Conservation (phyloP, 2,113 vertebrate genomes). For the Ophiodon elongatus region DNA sequence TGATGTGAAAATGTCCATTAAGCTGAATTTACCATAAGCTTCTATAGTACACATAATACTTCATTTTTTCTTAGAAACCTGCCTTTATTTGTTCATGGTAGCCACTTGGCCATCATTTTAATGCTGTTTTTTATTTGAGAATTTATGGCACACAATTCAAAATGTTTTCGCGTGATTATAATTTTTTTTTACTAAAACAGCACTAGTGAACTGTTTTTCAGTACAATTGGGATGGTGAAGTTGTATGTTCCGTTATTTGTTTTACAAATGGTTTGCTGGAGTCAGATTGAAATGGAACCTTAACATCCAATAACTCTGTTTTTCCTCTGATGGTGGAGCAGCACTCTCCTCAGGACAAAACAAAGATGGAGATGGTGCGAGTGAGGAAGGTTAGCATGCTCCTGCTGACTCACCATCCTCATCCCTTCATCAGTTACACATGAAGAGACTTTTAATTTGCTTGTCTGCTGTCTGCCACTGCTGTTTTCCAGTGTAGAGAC, state of each 20-base stretch:
- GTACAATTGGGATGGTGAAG: neutral
- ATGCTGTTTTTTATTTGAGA: neutral
- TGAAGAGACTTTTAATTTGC: neutral
- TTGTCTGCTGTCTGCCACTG: neutral
- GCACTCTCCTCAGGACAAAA: slow-evolving; percentile 88
- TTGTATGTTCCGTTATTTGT: neutral
- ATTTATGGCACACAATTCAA: neutral
- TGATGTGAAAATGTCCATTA: neutral
- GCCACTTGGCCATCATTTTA: too few species aligned
- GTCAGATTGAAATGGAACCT: neutral
- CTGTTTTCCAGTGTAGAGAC: neutral
- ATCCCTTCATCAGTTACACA: slow-evolving; percentile 33
- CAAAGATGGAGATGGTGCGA: slow-evolving; percentile 91
- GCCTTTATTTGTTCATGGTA: neutral
- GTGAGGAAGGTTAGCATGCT: slow-evolving; percentile 95
- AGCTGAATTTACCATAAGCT: neutral
- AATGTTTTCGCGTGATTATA: neutral
- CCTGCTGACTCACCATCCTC: slow-evolving; percentile 13
- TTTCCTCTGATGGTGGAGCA: slow-evolving; percentile 80
- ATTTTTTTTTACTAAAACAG: neutral
- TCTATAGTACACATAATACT: neutral
- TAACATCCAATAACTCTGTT: slow-evolving; percentile 37
- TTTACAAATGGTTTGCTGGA: neutral
- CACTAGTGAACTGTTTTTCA: neutral
- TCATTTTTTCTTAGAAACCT: neutral